A percentile compares a stretch with the other conserved stretches of the same genome.
These are phyloP conservation scores for Mycogona germanica DNA, from an alignment of 2,888 invertebrate species.

Conservation along the genomic window DNA sequence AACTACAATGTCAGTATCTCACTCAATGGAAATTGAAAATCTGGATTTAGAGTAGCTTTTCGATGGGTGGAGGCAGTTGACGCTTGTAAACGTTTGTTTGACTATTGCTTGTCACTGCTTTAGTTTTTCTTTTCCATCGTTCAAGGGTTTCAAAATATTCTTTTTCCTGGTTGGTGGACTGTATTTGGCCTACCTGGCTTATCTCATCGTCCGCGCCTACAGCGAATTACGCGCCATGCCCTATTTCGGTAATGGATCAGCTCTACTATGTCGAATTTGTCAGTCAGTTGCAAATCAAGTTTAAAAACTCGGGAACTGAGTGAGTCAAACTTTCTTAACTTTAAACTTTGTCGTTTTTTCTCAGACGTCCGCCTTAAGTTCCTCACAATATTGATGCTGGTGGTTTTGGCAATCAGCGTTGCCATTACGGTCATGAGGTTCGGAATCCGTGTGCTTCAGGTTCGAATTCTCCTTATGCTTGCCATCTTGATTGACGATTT, in stretches of 20 bases:
- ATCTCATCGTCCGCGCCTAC: constrained; percentile 77
- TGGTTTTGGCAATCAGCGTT: constrained; percentile 60
- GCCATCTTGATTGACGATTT: no score
- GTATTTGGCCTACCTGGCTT: constrained; percentile 71
- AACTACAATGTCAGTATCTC: constrained; percentile 44
- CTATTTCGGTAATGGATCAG: constrained; percentile 63
- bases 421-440: constrained; percentile 67
- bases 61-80: not conserved
- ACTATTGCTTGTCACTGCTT: not conserved
- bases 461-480: no score
- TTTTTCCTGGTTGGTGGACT: constrained; percentile 74
- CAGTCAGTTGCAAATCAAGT: not conserved
- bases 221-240: constrained; percentile 94
- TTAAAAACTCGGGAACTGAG: constrained; percentile 1
- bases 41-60: not conserved
- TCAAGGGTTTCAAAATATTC: constrained; percentile 77
- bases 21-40: not conserved
- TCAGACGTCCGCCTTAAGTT: constrained; percentile 84
- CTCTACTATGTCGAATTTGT: no score
- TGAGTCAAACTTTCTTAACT: not conserved
- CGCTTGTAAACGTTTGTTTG: not conserved
- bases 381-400: constrained; percentile 68
- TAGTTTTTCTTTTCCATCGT: constrained; percentile 24
- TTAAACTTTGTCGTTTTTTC: constrained; percentile 27
- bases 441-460: constrained; percentile 73